Percentiles rank a stretch among this genome's conserved stretches.
Evolutionary conservation across 2,888 invertebrate genomes (phyloP).

Genomic region (Cynaeus angustus): DNA sequence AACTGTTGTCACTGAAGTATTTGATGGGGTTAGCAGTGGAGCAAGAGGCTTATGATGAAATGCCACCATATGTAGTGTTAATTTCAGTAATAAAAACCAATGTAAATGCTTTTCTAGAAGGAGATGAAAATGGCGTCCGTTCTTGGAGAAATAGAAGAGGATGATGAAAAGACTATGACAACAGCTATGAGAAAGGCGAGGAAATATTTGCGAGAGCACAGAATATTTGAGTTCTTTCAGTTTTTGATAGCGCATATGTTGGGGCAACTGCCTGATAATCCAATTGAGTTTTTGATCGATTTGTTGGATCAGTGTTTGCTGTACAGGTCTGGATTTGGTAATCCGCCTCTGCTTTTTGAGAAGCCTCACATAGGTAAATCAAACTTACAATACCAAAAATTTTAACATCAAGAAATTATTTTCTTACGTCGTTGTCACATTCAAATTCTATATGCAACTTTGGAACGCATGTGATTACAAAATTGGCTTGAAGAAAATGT

Average conservation of each 20-base stretch:
- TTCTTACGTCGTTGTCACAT: too few relatives aligned
- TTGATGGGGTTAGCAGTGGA: conserved; percentile 61
- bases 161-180: conserved; percentile 26
- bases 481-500: too few relatives aligned
- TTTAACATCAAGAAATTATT: too few relatives aligned
- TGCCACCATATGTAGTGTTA: neutral
- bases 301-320: conserved; percentile 71
- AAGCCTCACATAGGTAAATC: conserved; percentile 63
- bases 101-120: neutral
- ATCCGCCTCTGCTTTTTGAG: conserved; percentile 71
- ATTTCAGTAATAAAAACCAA: neutral
- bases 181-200: conserved; percentile 66
- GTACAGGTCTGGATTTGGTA: conserved; percentile 70
- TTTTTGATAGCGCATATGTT: conserved; percentile 71
- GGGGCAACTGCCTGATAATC: conserved; percentile 69
- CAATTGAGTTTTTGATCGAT: conserved; percentile 70
- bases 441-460: too few relatives aligned
- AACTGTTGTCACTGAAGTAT: conserved; percentile 57
- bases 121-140: conserved; percentile 12
- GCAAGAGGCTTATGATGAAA: conserved; percentile 50
- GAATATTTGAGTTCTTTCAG: conserved; percentile 71
- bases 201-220: conserved; percentile 68
- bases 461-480: too few relatives aligned
- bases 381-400: too few relatives aligned
- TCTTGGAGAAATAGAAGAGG: conserved; percentile 44